phyloP scores from a whole-genome alignment of 1,140 invertebrate species.

The Macrocentrus cingulum region DNA sequence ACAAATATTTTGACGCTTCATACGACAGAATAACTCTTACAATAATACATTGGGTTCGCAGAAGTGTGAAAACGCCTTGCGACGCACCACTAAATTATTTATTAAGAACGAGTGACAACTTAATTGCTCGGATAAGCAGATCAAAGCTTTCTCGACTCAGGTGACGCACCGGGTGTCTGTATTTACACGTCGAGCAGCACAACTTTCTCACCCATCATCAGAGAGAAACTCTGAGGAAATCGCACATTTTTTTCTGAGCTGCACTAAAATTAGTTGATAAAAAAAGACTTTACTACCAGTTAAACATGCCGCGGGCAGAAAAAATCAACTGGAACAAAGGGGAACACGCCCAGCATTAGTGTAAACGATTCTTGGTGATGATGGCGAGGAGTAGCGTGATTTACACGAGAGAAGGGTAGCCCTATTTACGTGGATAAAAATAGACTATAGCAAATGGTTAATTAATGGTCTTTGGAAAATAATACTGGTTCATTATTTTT shows the following conservation, averaged over 20 bases:
- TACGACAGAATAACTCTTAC: background rate
- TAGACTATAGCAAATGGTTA: conserved; percentile 1
- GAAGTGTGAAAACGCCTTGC: conserved; percentile 6
- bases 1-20: background rate
- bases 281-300: too few relatives aligned
- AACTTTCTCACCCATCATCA: background rate
- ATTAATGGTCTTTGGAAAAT: background rate
- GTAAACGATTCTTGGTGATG: background rate
- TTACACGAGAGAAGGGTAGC: background rate
- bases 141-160: conserved; percentile 41
- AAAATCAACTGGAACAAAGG: conserved; percentile 6
- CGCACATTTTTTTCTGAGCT: conserved; percentile 47
- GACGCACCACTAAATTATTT: conserved; percentile 41
- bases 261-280: conserved; percentile 5
- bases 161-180: conserved; percentile 38
- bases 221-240: too few relatives aligned
- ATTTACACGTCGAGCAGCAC: conserved; percentile 45
- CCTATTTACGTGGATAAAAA: background rate
- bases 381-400: background rate
- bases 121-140: conserved; percentile 43
- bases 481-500: conserved; percentile 17
- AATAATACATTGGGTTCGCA: background rate
- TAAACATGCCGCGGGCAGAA: background rate
- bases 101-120: conserved; percentile 45
- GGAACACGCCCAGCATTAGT: background rate